Base-by-base conservation (phyloP, 2,888 invertebrate species). In the Lochmaea capreae region DNA sequence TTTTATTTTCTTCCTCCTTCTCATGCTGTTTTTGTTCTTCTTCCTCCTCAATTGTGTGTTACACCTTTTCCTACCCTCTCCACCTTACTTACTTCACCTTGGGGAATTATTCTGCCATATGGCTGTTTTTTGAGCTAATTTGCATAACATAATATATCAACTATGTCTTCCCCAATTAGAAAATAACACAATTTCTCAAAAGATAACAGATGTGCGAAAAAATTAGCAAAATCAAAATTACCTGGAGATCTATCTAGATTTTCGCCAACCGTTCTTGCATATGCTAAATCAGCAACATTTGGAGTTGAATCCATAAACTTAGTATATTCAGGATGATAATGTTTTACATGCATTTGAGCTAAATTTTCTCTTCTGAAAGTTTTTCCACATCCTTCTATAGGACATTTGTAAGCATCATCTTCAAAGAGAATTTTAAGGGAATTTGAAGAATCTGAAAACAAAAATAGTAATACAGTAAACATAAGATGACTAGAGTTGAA, bases 311-410 rank as follows among this genome's bases (percentile, higher is more conserved):
- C 95, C 78, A 95, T 87, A 85, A 92, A 91, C 85, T 93, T 92
- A 2, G 91, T 91, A 73, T 94, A 90, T 78, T 95, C 94, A 2
- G 93, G 91, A 87, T 97, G 98, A 86, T 97, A 97, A 86, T 98
- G 97, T 83, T 97, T 97, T 58, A 97, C 94, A 85, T 98, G 98
- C 92, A 97, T 97, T 88, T 95, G 94, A 10, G 98, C 88, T 66
- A 97, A 90, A 77, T 94, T 96, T 84, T 97, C 96, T 84, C 97
- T 97, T 6, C 98, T 91, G 85, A 97, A 98, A 80, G 93, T 94
- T 87, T 98, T 98, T 67, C 90, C 91, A 84, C 98, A 98, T 1
- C 93, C 93, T 76, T 93, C 93, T 65, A 94, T 93, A 0, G 95
- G 95, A 84, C 96, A 96, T 46, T 89, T 89, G 79, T 88, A 91